phyloP scores from a whole-genome alignment of 2,888 invertebrate species.

The Neoascia interrupta region DNA sequence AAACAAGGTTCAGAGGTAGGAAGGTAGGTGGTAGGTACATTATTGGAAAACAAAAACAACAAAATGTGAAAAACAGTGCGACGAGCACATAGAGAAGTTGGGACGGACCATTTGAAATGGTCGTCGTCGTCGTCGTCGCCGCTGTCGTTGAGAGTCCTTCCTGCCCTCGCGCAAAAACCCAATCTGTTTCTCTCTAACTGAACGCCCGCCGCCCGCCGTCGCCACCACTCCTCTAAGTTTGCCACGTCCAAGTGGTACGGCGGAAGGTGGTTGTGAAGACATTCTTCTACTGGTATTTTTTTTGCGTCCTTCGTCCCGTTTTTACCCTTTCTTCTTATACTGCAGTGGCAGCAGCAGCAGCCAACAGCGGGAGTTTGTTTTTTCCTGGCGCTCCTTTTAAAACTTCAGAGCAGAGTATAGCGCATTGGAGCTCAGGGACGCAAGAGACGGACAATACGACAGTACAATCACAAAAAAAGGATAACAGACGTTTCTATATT shows the following conservation, averaged over 20 bases:
- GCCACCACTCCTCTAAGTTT: conserved; percentile 10
- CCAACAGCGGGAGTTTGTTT: conserved; percentile 19
- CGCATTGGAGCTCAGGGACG: conserved; percentile 35
- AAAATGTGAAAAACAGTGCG: conserved; percentile 23
- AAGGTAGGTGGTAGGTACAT: background rate
- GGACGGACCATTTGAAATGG: conserved; percentile 58
- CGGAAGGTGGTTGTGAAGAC: conserved; percentile 51
- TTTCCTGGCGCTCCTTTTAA: conserved; percentile 17
- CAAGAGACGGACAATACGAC: conserved; percentile 53
- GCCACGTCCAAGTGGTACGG: conserved; percentile 30
- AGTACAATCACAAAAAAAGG: conserved; percentile 46
- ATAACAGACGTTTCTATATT: conserved; percentile 53
- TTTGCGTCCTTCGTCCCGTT: too few relatives aligned
- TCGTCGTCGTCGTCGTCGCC: conserved; percentile 29
- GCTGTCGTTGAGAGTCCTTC: conserved; percentile 4
- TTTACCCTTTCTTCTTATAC: conserved; percentile 18
- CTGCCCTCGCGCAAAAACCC: conserved; percentile 33
- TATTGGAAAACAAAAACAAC: conserved; percentile 17
- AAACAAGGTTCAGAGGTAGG: background rate
- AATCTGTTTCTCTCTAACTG: conserved; percentile 35
- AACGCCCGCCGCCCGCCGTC: background rate
- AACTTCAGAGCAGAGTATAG: background rate
- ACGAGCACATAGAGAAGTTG: conserved; percentile 35
- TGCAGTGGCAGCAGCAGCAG: background rate
- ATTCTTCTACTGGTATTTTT: conserved; percentile 48